Evolutionary conservation across 2,113 vertebrate species (phyloP).

Genomic region (Thunnus maccoyii): DNA sequence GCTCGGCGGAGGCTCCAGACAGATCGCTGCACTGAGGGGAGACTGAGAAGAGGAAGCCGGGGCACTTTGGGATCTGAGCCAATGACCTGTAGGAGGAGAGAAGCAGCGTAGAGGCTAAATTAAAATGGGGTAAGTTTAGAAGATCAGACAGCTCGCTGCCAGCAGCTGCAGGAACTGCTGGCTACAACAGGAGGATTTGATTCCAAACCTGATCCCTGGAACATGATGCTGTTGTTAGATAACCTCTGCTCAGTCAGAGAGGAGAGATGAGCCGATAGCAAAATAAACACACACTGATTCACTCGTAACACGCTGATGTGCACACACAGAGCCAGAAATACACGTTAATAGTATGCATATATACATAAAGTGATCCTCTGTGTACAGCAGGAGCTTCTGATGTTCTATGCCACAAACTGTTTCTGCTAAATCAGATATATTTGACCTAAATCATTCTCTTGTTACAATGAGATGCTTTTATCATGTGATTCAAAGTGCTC

Average conservation of each 20-base stretch:
- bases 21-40: slow-evolving; percentile 22
- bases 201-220: slow-evolving; percentile 58
- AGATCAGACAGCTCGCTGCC: slow-evolving; percentile 38
- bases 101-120: slow-evolving; percentile 57
- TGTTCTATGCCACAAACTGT: too few species aligned
- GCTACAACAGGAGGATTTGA: slow-evolving; percentile 36
- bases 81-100: slow-evolving; percentile 64
- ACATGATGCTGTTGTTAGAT: slow-evolving; percentile 43
- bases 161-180: slow-evolving; percentile 52
- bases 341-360: background rate
- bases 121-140: slow-evolving; percentile 84
- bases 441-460: too few species aligned
- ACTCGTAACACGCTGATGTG: background rate
- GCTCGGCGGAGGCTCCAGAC: slow-evolving; percentile 46
- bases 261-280: slow-evolving; percentile 19
- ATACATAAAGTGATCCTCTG: too few species aligned
- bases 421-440: too few species aligned
- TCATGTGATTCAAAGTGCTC: background rate
- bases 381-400: too few species aligned
- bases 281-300: slow-evolving; percentile 35
- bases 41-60: slow-evolving; percentile 29
- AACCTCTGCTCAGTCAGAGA: slow-evolving; percentile 37
- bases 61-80: slow-evolving; percentile 66
- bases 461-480: too few species aligned
- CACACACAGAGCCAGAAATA: background rate